phyloP scores from a whole-genome alignment of 2,888 invertebrate species.

The Diploptera punctata region DNA sequence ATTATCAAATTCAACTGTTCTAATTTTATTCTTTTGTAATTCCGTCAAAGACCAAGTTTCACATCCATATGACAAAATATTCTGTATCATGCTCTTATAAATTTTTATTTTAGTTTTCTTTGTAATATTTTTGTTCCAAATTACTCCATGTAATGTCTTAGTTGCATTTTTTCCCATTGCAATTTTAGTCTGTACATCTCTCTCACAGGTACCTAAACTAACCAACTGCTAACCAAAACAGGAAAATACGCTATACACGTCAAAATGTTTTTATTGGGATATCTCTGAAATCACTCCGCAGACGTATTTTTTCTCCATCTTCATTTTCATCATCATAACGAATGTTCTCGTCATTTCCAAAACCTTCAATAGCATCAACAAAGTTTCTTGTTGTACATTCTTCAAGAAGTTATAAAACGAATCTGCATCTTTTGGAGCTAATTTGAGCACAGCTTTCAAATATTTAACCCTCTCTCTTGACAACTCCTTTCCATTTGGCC shows the following conservation, averaged over 20 bases:
- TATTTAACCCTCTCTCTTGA: conserved; percentile 16
- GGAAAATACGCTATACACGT: background rate
- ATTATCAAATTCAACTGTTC: no score
- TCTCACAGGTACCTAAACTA: background rate
- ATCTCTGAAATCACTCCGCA: background rate
- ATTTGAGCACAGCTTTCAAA: background rate
- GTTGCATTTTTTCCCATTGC: no score
- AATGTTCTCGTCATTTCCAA: background rate
- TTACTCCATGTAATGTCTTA: no score
- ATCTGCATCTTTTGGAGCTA: conserved; percentile 18
- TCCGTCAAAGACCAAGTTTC: no score
- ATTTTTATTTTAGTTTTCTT: no score
- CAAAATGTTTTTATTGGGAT: background rate
- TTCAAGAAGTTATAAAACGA: conserved; percentile 11
- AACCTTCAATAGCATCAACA: conserved; percentile 13
- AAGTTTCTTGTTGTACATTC: conserved; percentile 21
- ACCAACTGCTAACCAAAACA: background rate
- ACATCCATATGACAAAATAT: no score
- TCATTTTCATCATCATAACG: background rate
- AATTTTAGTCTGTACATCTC: no score
- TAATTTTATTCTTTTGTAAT: no score
- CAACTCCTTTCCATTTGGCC: conserved; percentile 28
- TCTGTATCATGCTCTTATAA: no score
- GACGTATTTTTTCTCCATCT: background rate
- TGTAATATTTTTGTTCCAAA: no score